These are phyloP conservation scores for Listronotus bonariensis DNA, from an alignment of 1,140 invertebrate species.

Conservation along the genomic window DNA sequence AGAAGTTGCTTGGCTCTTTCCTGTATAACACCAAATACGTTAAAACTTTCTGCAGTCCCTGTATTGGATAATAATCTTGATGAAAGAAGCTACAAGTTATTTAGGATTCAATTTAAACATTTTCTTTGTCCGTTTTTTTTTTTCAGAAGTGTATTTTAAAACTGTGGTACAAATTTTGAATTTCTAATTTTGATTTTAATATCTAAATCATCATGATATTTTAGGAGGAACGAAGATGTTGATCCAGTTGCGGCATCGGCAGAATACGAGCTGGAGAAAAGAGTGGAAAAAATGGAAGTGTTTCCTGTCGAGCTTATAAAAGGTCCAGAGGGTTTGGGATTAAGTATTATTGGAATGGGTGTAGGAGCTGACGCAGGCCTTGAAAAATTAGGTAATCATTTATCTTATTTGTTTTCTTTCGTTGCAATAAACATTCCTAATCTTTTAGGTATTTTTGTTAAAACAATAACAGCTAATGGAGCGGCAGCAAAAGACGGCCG, in stretches of 20 bases:
- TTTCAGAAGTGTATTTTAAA: no score
- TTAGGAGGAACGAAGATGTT: conserved; percentile 92
- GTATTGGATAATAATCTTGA: no score
- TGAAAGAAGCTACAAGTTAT: no score
- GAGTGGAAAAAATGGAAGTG: conserved; percentile 98
- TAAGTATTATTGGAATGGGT: conserved; percentile 94
- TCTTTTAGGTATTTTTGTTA: conserved; percentile 90
- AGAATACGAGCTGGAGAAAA: conserved; percentile 97
- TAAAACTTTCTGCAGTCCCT: no score
- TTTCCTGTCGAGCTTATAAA: conserved; percentile 92
- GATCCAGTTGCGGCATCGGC: conserved; percentile 98
- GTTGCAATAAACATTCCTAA: conserved; percentile 1
- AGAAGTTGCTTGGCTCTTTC: no score
- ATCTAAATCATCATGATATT: not conserved
- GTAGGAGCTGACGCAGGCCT: conserved; percentile 98
- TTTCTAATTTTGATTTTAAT: no score
- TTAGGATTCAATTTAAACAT: no score
- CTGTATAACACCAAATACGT: no score
- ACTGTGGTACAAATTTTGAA: no score
- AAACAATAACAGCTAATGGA: conserved; percentile 95
- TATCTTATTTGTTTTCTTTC: not conserved
- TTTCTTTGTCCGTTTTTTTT: no score
- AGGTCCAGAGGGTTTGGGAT: conserved; percentile 91
- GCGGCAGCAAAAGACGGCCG: conserved; percentile 90
- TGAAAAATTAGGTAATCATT: conserved; percentile 75